Base-by-base conservation (phyloP, 2,113 vertebrate genomes). In the Ciconia boyciana region DNA sequence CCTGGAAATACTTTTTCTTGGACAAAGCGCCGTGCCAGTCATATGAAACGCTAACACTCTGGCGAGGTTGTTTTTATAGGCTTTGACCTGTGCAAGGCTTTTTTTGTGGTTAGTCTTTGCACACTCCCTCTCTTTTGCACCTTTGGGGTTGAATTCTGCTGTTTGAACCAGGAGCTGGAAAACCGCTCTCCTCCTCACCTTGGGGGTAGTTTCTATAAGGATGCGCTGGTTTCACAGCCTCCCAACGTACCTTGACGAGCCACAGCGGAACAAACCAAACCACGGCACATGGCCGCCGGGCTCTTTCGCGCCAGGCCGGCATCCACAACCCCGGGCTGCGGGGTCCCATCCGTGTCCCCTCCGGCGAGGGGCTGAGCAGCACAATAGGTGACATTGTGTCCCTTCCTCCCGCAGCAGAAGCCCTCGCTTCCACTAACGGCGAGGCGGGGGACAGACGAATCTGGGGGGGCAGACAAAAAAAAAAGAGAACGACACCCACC, bases 381-480 rank as follows among this genome's bases (percentile, higher is more conserved):
- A 98, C 98, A 98, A 97, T 96, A 28, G 90, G 49, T 25, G 25
- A 92, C 96, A 96, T 96, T 97, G 96, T 97, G 79, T 91, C 78
- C 92, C 87, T 15, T 71, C 79, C 86, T 78, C 65, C 75, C 1
- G 66, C 97, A 93, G 78, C 93, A 43, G 39, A 11, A 11, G 7
- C 87, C 79, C n/a, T 44, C 29, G 34, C 66, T 95, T 86, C 81
- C 85, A 32, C 97, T 54, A 43, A 76, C 4, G 41, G 89, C 61
- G 51, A 46, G 65, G 83, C 34, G 29, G 52, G 36, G 66, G 85
- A 91, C 92, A 48, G 68, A 36, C 19, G 57, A 54, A 91, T 57
- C 55, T 79, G 89, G 85, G 85, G 84, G 13, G 84, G 13, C 83
- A 54, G 88, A 24, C 69, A 36, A 58, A 69, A 22, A 22, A n/a